Evolutionary conservation across 2,113 vertebrate genomes (phyloP), one percentile per base, ranked within the genome.

Genomic region (Mormyrus lacerda): DNA sequence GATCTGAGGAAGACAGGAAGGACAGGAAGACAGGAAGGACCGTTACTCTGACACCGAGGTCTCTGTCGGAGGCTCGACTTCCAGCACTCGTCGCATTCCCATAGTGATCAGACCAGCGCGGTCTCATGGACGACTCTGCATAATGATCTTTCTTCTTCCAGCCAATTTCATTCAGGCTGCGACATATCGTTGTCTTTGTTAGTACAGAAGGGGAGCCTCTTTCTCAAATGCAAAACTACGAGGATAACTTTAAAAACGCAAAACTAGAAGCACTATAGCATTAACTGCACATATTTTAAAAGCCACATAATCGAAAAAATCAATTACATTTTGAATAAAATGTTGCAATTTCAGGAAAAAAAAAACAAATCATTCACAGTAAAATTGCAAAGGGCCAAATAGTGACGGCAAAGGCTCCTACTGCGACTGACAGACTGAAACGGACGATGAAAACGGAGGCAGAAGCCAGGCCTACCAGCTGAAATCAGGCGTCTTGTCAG

Each of bases 401-500:
- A 15, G 27, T 11, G 35, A 21, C 11, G 45, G 39, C 79, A 27
- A 55, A 19, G 48, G n/a, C 48, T 19, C n/a, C 48, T 2, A 4
- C 27, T 55, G n/a, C 1, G n/a, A 11, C 10, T 42, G 79, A 51
- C n/a, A 50, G 21, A 24, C 39, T 47, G 7, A 51, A 8, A 31
- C n/a, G 9, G 9, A 53, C 5, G 4, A 53, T 8, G 13, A 10
- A 45, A n/a, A 24, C 1, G 24, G 82, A 4, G 45, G 17, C 39
- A 24, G 24, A 21, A 3, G 48, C 51, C 21, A 4, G 87, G 19
- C 94, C 96, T 95, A 99, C 98, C 98, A 0, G 98, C 95, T 35
- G 96, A 95, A 51, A 99, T 94, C 61, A 99, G 95, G 0, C 97
- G 94, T 0, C 97, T 96, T 27, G 98, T 99, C 58, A 99, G 97